phyloP scores from a whole-genome alignment of 2,797 vertebrate species.

The Poecilia picta region DNA sequence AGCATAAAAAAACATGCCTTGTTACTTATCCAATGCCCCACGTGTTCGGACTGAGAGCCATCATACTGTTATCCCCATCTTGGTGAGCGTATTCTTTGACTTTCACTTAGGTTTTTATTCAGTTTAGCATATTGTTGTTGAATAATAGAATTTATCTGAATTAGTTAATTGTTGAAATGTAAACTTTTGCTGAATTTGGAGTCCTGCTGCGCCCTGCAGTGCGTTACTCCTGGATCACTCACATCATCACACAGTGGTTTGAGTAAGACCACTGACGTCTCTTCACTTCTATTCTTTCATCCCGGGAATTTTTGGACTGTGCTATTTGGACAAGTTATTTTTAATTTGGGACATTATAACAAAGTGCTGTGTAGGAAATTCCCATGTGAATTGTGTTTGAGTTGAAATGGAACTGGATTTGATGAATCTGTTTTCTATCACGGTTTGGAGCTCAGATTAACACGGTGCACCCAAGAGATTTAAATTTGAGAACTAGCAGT shows the following conservation, averaged over 20 bases:
- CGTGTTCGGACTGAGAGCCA: neutral
- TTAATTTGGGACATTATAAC: neutral
- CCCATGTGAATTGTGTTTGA: neutral
- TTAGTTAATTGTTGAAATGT: neutral
- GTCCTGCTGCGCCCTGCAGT: neutral
- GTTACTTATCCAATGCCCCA: neutral
- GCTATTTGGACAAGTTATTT: neutral
- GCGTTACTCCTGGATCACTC: neutral
- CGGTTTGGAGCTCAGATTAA: neutral
- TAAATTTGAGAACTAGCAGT: neutral
- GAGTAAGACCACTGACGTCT: neutral
- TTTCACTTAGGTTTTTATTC: neutral
- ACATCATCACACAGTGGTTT: neutral
- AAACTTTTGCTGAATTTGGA: neutral
- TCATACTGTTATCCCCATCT: neutral
- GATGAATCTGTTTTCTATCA: neutral
- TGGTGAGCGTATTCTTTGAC: neutral
- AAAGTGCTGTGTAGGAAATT: slow-evolving; percentile 6
- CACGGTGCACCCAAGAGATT: neutral
- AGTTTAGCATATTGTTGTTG: neutral
- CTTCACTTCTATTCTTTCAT: neutral
- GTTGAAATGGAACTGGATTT: slow-evolving; percentile 4
- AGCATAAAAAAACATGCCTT: no score
- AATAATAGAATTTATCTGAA: neutral
- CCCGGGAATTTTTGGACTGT: neutral